A percentile compares a stretch with the other conserved stretches of the same genome.
Conservation (phyloP, 2,888 invertebrate species). For the Morpho deidamia region DNA sequence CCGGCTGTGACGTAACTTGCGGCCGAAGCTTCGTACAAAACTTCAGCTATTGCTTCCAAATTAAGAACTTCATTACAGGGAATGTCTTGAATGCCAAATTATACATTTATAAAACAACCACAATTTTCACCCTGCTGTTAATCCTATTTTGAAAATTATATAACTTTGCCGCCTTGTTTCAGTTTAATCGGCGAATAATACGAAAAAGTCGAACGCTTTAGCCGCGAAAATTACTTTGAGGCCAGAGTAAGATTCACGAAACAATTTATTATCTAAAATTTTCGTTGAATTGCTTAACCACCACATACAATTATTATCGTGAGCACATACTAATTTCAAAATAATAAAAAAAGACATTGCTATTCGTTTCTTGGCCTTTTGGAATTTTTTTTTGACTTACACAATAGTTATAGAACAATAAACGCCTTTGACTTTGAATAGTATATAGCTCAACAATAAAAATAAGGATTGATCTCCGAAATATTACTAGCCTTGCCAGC, state of each 20-base stretch:
- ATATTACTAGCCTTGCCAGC: too few species aligned
- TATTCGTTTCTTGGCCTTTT: too few species aligned
- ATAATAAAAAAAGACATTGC: too few species aligned
- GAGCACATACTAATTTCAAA: too few species aligned
- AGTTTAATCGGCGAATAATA: neutral
- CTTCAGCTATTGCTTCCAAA: conserved; percentile 11
- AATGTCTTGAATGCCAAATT: neutral
- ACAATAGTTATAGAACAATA: too few species aligned
- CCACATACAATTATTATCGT: conserved; percentile 3
- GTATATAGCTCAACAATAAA: too few species aligned
- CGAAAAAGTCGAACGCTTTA: neutral
- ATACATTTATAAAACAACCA: neutral
- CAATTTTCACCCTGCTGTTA: conserved; percentile 1
- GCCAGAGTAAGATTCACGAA: neutral
- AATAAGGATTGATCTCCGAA: too few species aligned
- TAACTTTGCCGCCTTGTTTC: neutral
- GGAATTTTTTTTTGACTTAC: too few species aligned
- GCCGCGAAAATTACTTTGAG: neutral
- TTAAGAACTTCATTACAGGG: conserved; percentile 5
- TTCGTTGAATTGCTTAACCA: neutral
- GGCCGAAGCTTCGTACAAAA: conserved; percentile 24
- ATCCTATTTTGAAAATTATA: neutral
- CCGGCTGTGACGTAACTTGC: conserved; percentile 50
- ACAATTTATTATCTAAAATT: neutral
- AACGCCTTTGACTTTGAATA: too few species aligned